Percentiles rank a stretch among this genome's conserved stretches.
phyloP scores from a whole-genome alignment of 2,797 vertebrate species.

The Helostoma temminkii region DNA sequence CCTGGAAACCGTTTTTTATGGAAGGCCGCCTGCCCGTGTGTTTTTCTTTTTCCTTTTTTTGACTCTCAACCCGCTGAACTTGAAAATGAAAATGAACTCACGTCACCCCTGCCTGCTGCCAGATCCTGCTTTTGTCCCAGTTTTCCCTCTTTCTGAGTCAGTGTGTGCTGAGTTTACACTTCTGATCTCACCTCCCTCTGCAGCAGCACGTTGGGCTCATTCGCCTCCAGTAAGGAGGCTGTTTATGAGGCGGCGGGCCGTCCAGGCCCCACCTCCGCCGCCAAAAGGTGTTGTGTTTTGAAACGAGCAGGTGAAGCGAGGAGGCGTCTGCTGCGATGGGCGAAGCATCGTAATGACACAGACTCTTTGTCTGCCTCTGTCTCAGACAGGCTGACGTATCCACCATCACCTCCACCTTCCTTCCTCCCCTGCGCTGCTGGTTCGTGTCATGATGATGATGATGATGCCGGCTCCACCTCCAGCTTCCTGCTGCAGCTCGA shows the following conservation, averaged over 20 bases:
- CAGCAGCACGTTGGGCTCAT: constrained; percentile 11
- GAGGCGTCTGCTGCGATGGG: background rate
- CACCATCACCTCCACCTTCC: constrained; percentile 14
- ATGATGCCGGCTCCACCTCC: constrained; percentile 19
- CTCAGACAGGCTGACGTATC: constrained; percentile 48
- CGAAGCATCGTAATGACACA: constrained; percentile 29
- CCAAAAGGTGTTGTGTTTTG: constrained; percentile 4
- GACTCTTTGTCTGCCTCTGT: constrained; percentile 71
- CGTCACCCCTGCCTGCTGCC: constrained; percentile 59
- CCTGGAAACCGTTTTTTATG: constrained; percentile 61
- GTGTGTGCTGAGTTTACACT: constrained; percentile 15
- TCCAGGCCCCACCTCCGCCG: background rate
- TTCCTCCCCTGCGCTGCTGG: background rate
- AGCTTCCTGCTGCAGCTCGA: constrained; percentile 27
- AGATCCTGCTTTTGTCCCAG: constrained; percentile 47
- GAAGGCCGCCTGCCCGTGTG: constrained; percentile 24
- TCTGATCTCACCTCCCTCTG: constrained; percentile 10
- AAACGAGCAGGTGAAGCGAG: constrained; percentile 17
- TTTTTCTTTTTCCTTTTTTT: constrained; percentile 18
- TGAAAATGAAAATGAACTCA: constrained; percentile 63
- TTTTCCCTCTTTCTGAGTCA: constrained; percentile 8
- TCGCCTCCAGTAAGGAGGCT: constrained; percentile 14
- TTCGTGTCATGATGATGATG: constrained; percentile 14
- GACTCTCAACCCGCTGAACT: constrained; percentile 67
- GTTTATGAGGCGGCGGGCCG: background rate